A percentile compares a stretch with the other conserved stretches of the same genome.
These are phyloP conservation scores for Diaprepes abbreviatus DNA, from an alignment of 2,888 invertebrate species.

Conservation along the genomic window DNA sequence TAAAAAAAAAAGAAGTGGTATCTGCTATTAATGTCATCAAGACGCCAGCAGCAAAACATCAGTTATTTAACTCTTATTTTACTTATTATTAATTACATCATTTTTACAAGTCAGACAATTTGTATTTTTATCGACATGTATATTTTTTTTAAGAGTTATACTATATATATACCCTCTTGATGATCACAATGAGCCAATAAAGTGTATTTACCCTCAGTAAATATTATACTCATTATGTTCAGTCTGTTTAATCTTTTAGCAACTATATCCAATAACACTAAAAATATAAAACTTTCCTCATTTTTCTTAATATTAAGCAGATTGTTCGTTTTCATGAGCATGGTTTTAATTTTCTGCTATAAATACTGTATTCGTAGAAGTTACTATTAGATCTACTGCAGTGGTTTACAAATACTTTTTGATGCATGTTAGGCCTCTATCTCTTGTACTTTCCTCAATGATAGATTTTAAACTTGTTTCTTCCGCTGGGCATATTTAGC, in stretches of 20 bases:
- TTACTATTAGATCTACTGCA: constrained; percentile 40
- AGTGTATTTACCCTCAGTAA: background rate
- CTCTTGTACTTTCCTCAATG: constrained; percentile 49
- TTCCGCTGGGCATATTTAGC: constrained; percentile 17
- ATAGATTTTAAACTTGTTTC: constrained; percentile 30
- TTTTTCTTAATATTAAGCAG: constrained; percentile 12
- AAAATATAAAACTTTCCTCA: background rate
- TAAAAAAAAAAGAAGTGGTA: background rate
- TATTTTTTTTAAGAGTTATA: too few relatives aligned
- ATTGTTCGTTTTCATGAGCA: constrained; percentile 23
- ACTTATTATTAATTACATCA: too few relatives aligned
- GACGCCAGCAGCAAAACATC: background rate
- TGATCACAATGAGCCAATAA: too few relatives aligned
- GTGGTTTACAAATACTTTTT: constrained; percentile 49
- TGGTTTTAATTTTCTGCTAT: constrained; percentile 39
- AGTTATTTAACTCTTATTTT: too few relatives aligned
- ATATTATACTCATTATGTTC: background rate
- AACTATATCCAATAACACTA: background rate
- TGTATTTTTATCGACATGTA: too few relatives aligned
- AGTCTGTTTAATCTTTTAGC: background rate
- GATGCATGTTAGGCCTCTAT: constrained; percentile 47
- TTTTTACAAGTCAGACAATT: too few relatives aligned
- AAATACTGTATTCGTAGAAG: constrained; percentile 28
- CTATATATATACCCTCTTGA: too few relatives aligned
- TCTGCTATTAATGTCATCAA: background rate